Percentiles rank a stretch among this genome's conserved stretches.
These are phyloP conservation scores for Catocala nupta DNA, from an alignment of 2,888 invertebrate species.

Conservation along the genomic window DNA sequence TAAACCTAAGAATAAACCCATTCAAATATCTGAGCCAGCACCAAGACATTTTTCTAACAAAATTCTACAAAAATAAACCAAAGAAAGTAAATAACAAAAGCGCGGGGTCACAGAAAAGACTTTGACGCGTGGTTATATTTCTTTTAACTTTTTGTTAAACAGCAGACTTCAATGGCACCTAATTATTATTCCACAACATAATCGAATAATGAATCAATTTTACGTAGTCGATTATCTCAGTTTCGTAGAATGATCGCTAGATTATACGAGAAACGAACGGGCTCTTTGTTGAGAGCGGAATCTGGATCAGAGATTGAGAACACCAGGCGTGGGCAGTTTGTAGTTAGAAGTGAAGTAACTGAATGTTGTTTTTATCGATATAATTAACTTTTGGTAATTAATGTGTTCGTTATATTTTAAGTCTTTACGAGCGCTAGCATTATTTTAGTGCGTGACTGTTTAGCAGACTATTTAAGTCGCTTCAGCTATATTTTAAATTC, in stretches of 20 bases:
- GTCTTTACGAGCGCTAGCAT: too few relatives aligned
- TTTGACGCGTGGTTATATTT: constrained; percentile 62
- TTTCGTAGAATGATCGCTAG: constrained; percentile 71
- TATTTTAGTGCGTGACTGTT: too few relatives aligned
- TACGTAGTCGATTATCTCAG: constrained; percentile 70
- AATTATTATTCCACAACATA: constrained; percentile 79
- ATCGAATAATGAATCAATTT: constrained; percentile 71
- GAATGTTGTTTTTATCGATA: constrained; percentile 28
- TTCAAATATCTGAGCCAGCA: neutral
- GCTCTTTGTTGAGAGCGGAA: constrained; percentile 65
- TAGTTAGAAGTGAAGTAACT: constrained; percentile 54
- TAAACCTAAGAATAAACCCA: constrained; percentile 53
- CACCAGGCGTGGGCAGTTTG: constrained; percentile 69
- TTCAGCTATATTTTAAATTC: too few relatives aligned
- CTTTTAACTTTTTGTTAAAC: constrained; percentile 45
- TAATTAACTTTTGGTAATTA: constrained; percentile 5
- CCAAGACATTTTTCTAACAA: constrained; percentile 45
- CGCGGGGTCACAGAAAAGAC: constrained; percentile 47
- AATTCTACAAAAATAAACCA: constrained; percentile 41
- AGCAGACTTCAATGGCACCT: constrained; percentile 72
- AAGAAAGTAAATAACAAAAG: constrained; percentile 34
- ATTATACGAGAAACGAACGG: constrained; percentile 63
- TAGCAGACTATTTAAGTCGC: too few relatives aligned
- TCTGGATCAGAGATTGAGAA: constrained; percentile 63
- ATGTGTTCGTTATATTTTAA: too few relatives aligned